phyloP scores from a whole-genome alignment of 2,797 vertebrate species.

The Trachurus trachurus region DNA sequence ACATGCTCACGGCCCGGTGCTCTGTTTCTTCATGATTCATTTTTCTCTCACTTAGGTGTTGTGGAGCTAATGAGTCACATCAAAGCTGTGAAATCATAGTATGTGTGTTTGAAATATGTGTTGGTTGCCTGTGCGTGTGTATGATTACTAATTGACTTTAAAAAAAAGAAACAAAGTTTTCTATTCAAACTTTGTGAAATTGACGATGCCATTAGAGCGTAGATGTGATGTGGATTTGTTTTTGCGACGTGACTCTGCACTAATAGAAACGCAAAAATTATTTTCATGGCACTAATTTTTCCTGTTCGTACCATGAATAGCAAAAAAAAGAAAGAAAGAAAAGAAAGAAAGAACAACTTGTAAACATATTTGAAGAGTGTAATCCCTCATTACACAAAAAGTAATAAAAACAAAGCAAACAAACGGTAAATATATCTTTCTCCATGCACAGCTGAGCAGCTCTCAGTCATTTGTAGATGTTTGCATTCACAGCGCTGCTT shows the following conservation, averaged over 20 bases:
- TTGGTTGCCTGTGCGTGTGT: background rate
- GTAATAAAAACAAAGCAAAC: slow-evolving; percentile 1
- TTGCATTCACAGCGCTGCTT: background rate
- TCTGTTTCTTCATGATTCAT: slow-evolving; percentile 1
- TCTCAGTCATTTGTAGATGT: background rate
- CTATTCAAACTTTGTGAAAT: slow-evolving; percentile 15
- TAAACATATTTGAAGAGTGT: slow-evolving; percentile 1
- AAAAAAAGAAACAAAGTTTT: slow-evolving; percentile 22
- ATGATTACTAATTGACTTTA: slow-evolving; percentile 1
- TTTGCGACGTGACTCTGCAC: slow-evolving; percentile 3
- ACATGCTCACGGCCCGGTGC: background rate
- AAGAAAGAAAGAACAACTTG: background rate
- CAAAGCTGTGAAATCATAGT: slow-evolving; percentile 31
- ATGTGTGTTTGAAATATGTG: background rate
- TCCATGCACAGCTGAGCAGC: background rate
- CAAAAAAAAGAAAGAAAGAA: background rate
- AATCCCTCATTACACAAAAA: slow-evolving; percentile 15
- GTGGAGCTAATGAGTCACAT: slow-evolving; percentile 25
- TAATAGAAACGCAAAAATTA: slow-evolving; percentile 23
- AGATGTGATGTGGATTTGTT: slow-evolving; percentile 32
- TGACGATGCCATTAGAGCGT: slow-evolving; percentile 6
- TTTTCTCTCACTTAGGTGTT: slow-evolving; percentile 3
- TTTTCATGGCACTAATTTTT: slow-evolving; percentile 29
- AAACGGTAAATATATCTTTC: background rate
- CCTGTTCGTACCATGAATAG: slow-evolving; percentile 11